Evolutionary conservation across 2,888 invertebrate species (phyloP).

Genomic region (Nysson spinosus): DNA sequence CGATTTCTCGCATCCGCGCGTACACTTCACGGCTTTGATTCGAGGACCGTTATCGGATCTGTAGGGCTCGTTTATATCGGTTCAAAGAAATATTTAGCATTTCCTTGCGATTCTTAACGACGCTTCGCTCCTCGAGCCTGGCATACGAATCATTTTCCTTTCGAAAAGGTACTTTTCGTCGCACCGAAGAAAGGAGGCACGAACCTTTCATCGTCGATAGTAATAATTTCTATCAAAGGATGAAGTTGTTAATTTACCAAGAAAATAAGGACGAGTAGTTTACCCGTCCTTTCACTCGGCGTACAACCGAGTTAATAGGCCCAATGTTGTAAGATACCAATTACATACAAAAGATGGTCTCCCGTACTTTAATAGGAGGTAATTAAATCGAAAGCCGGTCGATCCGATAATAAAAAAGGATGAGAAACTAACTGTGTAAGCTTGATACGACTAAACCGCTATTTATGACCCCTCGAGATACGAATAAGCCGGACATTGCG

Average conservation of each 20-base stretch:
- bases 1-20: slow-evolving; percentile 55
- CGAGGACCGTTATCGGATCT: slow-evolving; percentile 60
- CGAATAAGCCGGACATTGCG: too few relatives aligned
- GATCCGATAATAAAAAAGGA: too few relatives aligned
- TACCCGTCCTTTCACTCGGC: slow-evolving; percentile 25
- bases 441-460: too few relatives aligned
- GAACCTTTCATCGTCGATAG: slow-evolving; percentile 37
- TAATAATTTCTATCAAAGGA: slow-evolving; percentile 32
- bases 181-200: slow-evolving; percentile 19
- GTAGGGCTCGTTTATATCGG: slow-evolving; percentile 53
- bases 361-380: too few relatives aligned
- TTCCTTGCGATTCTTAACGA: slow-evolving; percentile 57
- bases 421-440: too few relatives aligned
- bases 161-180: slow-evolving; percentile 35
- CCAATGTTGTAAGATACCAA: not conserved
- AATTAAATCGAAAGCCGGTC: too few relatives aligned
- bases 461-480: too few relatives aligned
- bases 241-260: slow-evolving; percentile 6
- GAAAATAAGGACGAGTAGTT: slow-evolving; percentile 12
- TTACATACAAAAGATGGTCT: not conserved
- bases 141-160: slow-evolving; percentile 39
- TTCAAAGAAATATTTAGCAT: slow-evolving; percentile 61
- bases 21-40: slow-evolving; percentile 56
- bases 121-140: slow-evolving; percentile 34
- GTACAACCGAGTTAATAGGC: not conserved